These are phyloP conservation scores for Anhinga anhinga DNA, from an alignment of 2,113 vertebrate genomes.

Conservation along the genomic window DNA sequence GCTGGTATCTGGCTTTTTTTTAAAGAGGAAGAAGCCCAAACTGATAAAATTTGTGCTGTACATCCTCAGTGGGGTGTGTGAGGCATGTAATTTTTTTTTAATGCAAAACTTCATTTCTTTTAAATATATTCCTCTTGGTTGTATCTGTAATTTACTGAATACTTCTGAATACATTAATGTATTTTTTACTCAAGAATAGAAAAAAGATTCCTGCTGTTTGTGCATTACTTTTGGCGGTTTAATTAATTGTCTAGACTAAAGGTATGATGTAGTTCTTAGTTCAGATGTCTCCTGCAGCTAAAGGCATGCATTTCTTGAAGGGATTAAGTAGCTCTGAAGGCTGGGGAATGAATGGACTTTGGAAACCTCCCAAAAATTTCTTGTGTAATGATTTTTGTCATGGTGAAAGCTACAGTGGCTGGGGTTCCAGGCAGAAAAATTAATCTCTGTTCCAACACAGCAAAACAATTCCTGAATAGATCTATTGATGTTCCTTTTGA, in stretches of 20 bases:
- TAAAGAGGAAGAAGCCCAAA: neutral
- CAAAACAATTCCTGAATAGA: neutral
- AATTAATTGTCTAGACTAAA: slow-evolving; percentile 49
- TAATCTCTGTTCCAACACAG: neutral
- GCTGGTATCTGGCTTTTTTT: neutral
- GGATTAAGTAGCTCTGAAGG: slow-evolving; percentile 41
- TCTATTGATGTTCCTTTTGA: neutral
- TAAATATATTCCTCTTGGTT: neutral
- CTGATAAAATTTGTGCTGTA: neutral
- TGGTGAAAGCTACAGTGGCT: neutral
- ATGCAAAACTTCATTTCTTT: neutral
- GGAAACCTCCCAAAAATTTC: neutral
- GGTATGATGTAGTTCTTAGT: neutral
- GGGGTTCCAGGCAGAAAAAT: neutral
- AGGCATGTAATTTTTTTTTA: neutral
- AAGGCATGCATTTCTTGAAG: slow-evolving; percentile 11
- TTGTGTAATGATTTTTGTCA: slow-evolving; percentile 4
- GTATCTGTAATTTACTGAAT: slow-evolving; percentile 14
- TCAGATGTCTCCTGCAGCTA: slow-evolving; percentile 18
- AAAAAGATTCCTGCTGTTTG: slow-evolving; percentile 4
- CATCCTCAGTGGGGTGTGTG: neutral
- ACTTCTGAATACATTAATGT: slow-evolving; percentile 17
- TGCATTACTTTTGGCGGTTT: slow-evolving; percentile 17
- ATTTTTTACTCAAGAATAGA: neutral
- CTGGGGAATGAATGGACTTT: slow-evolving; percentile 21